Evolutionary conservation across 2,113 vertebrate genomes (phyloP), one percentile per base, ranked within the genome.

Genomic region (Poeciliopsis occidentalis): DNA sequence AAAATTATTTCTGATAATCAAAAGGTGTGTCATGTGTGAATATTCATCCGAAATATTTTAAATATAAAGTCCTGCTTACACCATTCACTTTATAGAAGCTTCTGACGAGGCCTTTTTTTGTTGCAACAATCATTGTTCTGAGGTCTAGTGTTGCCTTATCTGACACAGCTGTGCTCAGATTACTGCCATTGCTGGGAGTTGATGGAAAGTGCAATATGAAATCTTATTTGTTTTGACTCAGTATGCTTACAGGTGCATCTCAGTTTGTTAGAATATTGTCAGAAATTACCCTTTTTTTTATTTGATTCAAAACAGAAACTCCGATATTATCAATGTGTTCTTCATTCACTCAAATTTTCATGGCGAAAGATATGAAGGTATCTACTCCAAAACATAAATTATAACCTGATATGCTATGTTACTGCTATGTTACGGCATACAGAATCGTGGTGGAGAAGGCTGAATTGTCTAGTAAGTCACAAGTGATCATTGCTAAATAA

Each of bases 151-250:
- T 63, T 66, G 76, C 89, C 74, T 65, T 10, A 17, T 4, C 29
- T 77, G 34, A 47, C 70, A 4, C 57, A 68, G 37, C 54, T 62
- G 66, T 78, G 67, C 75, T 68, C 24, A 26, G 27, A 31, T 87
- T 86, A 87, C 86, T 90, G 88, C 89, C 89, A 65, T 88, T 63
- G 72, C 67, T 64, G 75, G 70, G 79, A 89, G 60, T 60, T 71
- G 51, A 85, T 80, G 60, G 69, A 89, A 82, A 87, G 89, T 91
- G 90, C 88, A 86, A 91, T 93, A 87, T 60, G 8, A 51, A 70
- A 70, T 32, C 34, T 78, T 60, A 47, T 71, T 67, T 85, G 68
- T 74, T 71, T 75, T 51, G 67, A 75, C 51, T 75, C 24, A 69
- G 75, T 80, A 15, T 73, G 1, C 67, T 76, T 75, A 60, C 61